Evolutionary conservation across 1,140 invertebrate genomes (phyloP).

Genomic region (Aricia agestis): DNA sequence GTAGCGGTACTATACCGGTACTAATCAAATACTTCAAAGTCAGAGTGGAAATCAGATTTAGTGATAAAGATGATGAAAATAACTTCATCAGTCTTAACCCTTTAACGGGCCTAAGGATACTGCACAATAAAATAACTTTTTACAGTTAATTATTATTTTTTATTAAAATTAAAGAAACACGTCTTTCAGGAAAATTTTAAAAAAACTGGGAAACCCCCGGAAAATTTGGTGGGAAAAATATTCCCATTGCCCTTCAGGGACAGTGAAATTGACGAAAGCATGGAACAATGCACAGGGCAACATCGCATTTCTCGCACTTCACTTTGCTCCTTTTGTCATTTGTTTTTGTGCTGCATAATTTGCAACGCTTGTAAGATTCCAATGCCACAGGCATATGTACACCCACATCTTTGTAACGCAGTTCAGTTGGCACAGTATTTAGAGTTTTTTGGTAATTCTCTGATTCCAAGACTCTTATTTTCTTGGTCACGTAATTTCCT

Average conservation of each 20-base stretch:
- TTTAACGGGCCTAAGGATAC: too few species aligned
- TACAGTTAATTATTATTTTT: too few species aligned
- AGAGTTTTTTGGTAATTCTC: slow-evolving; percentile 32
- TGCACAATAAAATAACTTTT: too few species aligned
- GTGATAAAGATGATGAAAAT: too few species aligned
- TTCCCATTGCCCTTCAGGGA: too few species aligned
- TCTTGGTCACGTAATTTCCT: too few species aligned
- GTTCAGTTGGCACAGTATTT: slow-evolving; percentile 30
- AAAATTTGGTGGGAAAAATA: too few species aligned
- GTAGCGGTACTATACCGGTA: slow-evolving; percentile 5
- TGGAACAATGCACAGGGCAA: slow-evolving; percentile 35
- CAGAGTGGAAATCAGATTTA: too few species aligned
- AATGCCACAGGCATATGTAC: slow-evolving; percentile 34
- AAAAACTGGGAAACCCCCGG: background rate
- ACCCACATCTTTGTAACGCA: slow-evolving; percentile 30
- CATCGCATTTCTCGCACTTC: slow-evolving; percentile 36
- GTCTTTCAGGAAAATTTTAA: too few species aligned
- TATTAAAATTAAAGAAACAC: too few species aligned
- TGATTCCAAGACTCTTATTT: background rate
- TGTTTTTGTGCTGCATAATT: slow-evolving; percentile 38
- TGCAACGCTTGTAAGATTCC: slow-evolving; percentile 34
- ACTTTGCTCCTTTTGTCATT: slow-evolving; percentile 38
- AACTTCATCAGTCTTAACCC: too few species aligned
- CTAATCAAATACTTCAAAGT: background rate
- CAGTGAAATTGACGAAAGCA: slow-evolving; percentile 37